These are phyloP conservation scores for Masticophis lateralis DNA, from an alignment of 2,797 vertebrate species.

Conservation along the genomic window DNA sequence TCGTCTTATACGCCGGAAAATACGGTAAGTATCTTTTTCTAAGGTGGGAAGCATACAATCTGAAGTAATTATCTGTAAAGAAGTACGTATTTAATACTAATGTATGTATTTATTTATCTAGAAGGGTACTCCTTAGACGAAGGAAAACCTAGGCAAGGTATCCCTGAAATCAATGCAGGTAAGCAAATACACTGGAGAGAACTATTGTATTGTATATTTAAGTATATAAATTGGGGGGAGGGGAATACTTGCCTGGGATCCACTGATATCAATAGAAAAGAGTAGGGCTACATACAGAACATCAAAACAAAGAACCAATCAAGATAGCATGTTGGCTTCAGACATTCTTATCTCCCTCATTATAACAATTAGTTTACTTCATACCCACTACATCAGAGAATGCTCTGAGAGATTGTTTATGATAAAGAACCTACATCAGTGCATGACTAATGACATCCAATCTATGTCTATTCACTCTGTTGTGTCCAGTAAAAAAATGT, in stretches of 20 bases:
- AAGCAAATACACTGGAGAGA: background rate
- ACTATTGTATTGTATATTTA: background rate
- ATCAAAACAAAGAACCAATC: background rate
- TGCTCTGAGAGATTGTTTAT: too few relatives aligned
- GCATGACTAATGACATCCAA: background rate
- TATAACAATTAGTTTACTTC: background rate
- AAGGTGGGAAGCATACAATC: background rate
- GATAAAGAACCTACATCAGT: background rate
- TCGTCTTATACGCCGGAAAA: too few relatives aligned
- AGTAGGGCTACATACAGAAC: background rate
- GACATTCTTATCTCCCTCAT: background rate
- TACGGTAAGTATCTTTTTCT: background rate
- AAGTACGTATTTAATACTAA: background rate
- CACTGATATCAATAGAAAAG: background rate
- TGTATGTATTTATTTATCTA: background rate
- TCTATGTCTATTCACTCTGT: background rate
- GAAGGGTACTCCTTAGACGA: constrained; percentile 68
- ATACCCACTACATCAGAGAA: background rate
- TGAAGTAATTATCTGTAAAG: background rate
- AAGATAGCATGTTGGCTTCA: background rate
- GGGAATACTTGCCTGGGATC: background rate
- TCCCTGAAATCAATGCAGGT: constrained; percentile 82
- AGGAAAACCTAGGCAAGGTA: constrained; percentile 75
- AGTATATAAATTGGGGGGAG: background rate
- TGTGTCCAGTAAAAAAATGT: background rate